Evolutionary conservation across 2,797 vertebrate species (phyloP), one percentile per base, ranked within the genome.

Genomic region (Sciurus carolinensis): DNA sequence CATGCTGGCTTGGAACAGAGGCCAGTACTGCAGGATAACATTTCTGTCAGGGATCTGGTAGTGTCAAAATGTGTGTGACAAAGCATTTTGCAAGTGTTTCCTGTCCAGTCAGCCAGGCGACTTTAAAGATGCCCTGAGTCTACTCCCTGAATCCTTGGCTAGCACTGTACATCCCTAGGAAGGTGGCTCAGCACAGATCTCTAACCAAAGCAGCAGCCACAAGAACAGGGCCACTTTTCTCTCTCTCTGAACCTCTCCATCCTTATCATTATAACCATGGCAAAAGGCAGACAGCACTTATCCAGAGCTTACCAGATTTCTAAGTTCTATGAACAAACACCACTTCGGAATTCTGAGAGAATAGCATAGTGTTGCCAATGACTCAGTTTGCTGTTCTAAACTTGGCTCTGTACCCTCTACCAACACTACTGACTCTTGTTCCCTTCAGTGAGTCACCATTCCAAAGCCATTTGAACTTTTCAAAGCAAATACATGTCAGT

Each of bases 31-130:
- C 12, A n/a, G 36, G 81, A 66, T 73, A 50, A 90, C 50, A 79
- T 64, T 47, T 87, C 44, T 47, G 57, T 76, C 36, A 42, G 2
- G 15, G 79, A 92, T 62, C 77, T 69, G 64, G 77, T 54, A 59
- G 76, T 95, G 91, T 93, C 0, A 84, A 95, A 97, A 94, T 8
- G 14, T 14, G 66, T 28, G 47, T 96, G 94, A 97, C 89, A 94
- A 95, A 96, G 94, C 94, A 96, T 50, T 96, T 80, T 90, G 83
- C 77, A 91, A 85, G 24, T 80, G 44, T 59, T 94, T 97, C 94
- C 88, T 95, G 85, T 79, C 82, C 73, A 86, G 89, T 82, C 69
- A 85, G 79, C 80, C 80, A 89, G 80, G 81, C 73, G 67, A 87
- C 91, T 89, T 95, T 15, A 69, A 1, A 30, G 91, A 50, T 57